Percentiles rank a stretch among this genome's conserved stretches.
Evolutionary conservation across 2,113 vertebrate genomes (phyloP).

Genomic region (Sterrhoptilus dennistouni): DNA sequence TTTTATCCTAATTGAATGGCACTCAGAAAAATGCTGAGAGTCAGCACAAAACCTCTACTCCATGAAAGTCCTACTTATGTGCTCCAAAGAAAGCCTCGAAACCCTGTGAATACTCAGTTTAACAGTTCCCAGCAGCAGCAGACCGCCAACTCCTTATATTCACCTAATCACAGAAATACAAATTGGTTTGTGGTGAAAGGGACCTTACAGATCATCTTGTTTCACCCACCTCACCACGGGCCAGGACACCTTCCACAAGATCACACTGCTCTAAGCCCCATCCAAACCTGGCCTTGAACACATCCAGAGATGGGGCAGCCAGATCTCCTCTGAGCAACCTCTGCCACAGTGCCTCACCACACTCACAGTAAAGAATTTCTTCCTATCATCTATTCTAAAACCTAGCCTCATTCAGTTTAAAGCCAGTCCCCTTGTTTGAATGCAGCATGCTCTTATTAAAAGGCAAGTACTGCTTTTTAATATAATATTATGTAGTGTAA

Average conservation of each 20-base stretch:
- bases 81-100: background rate
- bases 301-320: fast-evolving
- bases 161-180: background rate
- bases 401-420: background rate
- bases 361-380: background rate
- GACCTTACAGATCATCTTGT: background rate
- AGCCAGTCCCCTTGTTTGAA: background rate
- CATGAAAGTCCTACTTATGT: background rate
- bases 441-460: background rate
- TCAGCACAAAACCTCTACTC: background rate
- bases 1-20: background rate
- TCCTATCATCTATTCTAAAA: background rate
- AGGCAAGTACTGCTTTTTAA: background rate
- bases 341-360: background rate
- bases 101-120: background rate
- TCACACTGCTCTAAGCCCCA: background rate
- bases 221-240: background rate
- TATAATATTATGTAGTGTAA: background rate
- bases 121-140: background rate
- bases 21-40: background rate
- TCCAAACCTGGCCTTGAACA: background rate
- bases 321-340: background rate
- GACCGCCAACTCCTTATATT: background rate
- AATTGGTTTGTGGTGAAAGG: background rate
- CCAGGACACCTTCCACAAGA: background rate